Conservation (phyloP, 2,888 invertebrate species). For the Sepioteuthis lessoniana region DNA sequence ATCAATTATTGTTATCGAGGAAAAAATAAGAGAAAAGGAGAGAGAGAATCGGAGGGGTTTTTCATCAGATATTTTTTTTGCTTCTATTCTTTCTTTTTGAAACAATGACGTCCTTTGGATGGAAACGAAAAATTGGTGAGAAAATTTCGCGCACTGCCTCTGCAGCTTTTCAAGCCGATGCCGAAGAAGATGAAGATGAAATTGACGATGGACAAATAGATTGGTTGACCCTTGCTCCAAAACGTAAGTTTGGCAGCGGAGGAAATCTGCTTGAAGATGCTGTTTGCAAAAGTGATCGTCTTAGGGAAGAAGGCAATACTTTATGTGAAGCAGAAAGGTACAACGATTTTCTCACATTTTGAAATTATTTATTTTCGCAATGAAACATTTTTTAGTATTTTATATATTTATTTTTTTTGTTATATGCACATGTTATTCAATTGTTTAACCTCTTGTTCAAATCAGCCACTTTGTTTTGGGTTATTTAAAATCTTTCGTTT, state of each 20-base stretch:
- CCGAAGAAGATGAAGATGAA: conserved; percentile 64
- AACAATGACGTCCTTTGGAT: conserved; percentile 68
- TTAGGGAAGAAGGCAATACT: conserved; percentile 69
- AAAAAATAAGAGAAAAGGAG: background rate
- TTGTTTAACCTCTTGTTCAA: too few relatives aligned
- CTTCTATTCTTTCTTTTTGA: background rate
- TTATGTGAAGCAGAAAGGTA: conserved; percentile 73
- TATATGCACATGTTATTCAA: too few relatives aligned
- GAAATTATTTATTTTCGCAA: background rate
- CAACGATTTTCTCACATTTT: background rate
- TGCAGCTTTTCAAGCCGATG: conserved; percentile 64
- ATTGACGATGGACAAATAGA: conserved; percentile 64
- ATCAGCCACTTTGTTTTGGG: background rate
- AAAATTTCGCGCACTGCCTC: conserved; percentile 62
- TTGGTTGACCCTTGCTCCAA: conserved; percentile 67
- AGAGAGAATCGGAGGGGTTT: background rate
- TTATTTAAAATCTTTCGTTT: too few relatives aligned
- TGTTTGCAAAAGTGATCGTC: conserved; percentile 65
- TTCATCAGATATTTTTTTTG: background rate
- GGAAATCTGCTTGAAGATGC: conserved; percentile 69
- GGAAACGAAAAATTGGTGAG: conserved; percentile 72
- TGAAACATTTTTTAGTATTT: too few relatives aligned
- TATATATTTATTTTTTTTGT: too few relatives aligned
- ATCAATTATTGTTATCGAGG: background rate
- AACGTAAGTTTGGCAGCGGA: conserved; percentile 52